A percentile compares a stretch with the other conserved stretches of the same genome.
Conservation (phyloP, 2,797 vertebrate species). For the Mus minutoides region DNA sequence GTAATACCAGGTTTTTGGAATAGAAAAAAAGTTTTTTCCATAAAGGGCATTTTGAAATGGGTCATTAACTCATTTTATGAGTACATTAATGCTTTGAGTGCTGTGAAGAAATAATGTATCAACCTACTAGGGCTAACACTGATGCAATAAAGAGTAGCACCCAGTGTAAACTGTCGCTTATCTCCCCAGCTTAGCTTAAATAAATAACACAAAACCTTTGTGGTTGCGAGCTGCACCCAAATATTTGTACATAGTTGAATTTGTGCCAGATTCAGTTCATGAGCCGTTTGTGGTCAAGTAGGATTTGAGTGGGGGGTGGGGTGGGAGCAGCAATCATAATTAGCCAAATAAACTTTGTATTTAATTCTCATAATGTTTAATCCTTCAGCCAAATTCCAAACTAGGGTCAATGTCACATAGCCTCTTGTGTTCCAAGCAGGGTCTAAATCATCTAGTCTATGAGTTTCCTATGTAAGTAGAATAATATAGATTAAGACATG, state of each 20-base stretch:
- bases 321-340: neutral
- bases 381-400: neutral
- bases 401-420: neutral
- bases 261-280: neutral
- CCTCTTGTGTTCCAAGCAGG: neutral
- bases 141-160: slow-evolving; percentile 65
- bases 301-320: neutral
- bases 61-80: slow-evolving; percentile 79
- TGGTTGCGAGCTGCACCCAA: neutral
- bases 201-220: neutral
- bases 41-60: slow-evolving; percentile 77
- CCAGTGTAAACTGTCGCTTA: neutral
- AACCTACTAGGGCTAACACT: slow-evolving; percentile 53
- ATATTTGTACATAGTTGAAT: neutral
- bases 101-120: slow-evolving; percentile 56
- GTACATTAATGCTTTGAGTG: slow-evolving; percentile 68
- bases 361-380: neutral
- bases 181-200: neutral
- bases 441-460: neutral
- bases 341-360: neutral
- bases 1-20: slow-evolving; percentile 58
- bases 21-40: slow-evolving; percentile 60
- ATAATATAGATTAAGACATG: neutral
- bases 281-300: neutral
- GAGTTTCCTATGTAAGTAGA: neutral